Base-by-base conservation (phyloP, 2,888 invertebrate species). In the Mythimna vitellina region DNA sequence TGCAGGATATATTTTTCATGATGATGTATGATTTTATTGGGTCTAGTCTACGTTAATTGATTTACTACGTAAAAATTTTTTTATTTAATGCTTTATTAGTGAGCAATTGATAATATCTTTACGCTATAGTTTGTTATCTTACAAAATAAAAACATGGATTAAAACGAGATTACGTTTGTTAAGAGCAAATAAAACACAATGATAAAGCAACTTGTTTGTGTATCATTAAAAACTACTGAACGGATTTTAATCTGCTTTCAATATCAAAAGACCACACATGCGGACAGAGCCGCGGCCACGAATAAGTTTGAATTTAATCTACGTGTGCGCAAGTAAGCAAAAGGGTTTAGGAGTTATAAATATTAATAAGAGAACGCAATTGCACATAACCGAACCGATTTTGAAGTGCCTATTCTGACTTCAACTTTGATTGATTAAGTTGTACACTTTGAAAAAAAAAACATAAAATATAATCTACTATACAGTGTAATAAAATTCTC, bases 171-270 rank as follows among this genome's bases (percentile, higher is more conserved):
- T 53, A 72, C 22, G 42, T 32, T 46, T 29, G 61, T 56, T 4
- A 49, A 53, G 25, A 61, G 64, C 32, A 73, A 73, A 61, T 64
- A 66, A 64, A 76, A 54, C 72, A 78, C 65, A 82, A 72, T 73
- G 60, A 61, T 62, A 69, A 53, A 62, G 56, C 49, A 65, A 71
- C 57, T 76, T 78, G 76, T 79, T 79, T 79, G 42, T 65, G 61
- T 71, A 76, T 79, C 70, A 79, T 79, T 79, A 81, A 81, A 83
- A 73, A 60, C 83, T 79, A 81, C 81, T 83, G 71, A 83, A 73
- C 77, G 73, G 71, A 75, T 83, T 83, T 73, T 80, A 83, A 83
- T 83, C 71, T 81, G 70, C 35, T 58, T 81, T 81, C 76, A 72
- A 81, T 81, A 81, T 76, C 65, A 72, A 73, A 42, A 73, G 76